Evolutionary conservation across 2,113 vertebrate genomes (phyloP).

Genomic region (Fukomys damarensis): DNA sequence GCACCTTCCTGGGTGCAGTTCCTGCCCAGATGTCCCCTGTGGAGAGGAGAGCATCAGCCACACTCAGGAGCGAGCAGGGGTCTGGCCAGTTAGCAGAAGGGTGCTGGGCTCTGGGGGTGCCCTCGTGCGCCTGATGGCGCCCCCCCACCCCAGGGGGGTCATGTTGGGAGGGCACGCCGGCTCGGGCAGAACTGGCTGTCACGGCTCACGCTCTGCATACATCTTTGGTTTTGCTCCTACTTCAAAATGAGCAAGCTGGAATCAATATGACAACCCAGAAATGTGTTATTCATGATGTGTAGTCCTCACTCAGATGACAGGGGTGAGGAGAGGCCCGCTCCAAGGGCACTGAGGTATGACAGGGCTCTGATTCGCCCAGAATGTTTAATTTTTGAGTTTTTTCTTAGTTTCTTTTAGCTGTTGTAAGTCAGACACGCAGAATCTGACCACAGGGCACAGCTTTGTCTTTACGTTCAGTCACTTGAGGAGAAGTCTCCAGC

Average conservation of each 20-base stretch:
- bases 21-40: background rate
- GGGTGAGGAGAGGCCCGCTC: rapidly evolving
- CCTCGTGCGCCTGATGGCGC: too few species aligned
- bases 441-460: background rate
- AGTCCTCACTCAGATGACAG: background rate
- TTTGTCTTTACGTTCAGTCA: rapidly evolving
- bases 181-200: too few species aligned
- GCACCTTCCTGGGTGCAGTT: too few species aligned
- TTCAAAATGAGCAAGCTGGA: background rate
- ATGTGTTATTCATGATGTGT: background rate
- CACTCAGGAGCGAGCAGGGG: background rate
- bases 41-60: background rate
- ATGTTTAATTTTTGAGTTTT: background rate
- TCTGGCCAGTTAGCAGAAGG: background rate
- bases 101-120: background rate
- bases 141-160: background rate
- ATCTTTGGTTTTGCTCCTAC: background rate
- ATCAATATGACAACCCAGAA: background rate
- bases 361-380: background rate
- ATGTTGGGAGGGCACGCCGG: too few species aligned
- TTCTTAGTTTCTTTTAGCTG: background rate
- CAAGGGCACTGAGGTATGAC: rapidly evolving
- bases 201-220: rapidly evolving
- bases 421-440: background rate
- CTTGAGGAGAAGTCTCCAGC: background rate